These are phyloP conservation scores for Argyra leucocephala DNA, from an alignment of 2,888 invertebrate species.

Conservation along the genomic window DNA sequence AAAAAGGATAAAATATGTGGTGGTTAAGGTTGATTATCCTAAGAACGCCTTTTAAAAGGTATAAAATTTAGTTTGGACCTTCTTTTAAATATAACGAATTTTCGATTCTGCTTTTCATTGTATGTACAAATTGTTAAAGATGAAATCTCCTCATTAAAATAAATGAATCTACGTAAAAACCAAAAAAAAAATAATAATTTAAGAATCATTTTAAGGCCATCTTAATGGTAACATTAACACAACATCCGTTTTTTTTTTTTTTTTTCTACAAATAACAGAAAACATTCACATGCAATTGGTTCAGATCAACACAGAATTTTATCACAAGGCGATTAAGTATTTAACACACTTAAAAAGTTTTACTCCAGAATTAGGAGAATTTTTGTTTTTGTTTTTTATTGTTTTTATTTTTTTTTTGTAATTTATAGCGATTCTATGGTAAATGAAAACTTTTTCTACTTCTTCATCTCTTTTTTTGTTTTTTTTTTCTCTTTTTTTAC, in stretches of 20 bases:
- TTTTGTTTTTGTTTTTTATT: not conserved
- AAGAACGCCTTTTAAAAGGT: too few species aligned
- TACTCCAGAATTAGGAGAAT: not conserved
- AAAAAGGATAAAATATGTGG: too few species aligned
- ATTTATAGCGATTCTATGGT: not conserved
- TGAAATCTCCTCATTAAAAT: conserved; percentile 4
- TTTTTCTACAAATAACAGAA: too few species aligned
- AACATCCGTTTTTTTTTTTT: not conserved
- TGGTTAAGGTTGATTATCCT: too few species aligned
- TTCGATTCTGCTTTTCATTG: too few species aligned
- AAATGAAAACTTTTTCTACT: not conserved
- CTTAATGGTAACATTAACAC: not conserved
- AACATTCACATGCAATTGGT: not conserved
- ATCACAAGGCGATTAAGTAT: not conserved
- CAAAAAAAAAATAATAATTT: not conserved
- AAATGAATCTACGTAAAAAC: not conserved
- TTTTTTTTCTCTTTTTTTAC: not conserved
- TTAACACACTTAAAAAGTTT: not conserved
- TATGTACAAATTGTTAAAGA: not conserved
- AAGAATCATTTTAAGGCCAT: not conserved
- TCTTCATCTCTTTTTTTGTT: not conserved
- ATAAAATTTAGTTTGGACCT: too few species aligned
- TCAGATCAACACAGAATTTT: not conserved
- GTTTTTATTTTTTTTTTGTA: not conserved
- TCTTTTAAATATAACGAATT: too few species aligned